Percentiles rank a stretch among this genome's conserved stretches.
Conservation (phyloP, 2,113 vertebrate genomes). For the Okapia johnstoni region DNA sequence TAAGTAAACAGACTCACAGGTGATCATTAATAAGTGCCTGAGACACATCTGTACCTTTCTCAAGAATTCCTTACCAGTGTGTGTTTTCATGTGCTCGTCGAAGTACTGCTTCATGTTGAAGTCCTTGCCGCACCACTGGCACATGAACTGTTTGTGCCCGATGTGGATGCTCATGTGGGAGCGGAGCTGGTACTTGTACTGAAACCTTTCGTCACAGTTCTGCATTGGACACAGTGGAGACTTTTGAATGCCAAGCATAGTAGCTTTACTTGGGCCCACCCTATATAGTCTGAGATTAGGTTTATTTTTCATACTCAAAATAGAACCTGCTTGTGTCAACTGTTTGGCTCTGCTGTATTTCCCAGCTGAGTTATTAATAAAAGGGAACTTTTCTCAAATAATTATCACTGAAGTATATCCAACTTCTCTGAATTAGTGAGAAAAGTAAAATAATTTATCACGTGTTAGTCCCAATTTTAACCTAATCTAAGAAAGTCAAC, state of each 20-base stretch:
- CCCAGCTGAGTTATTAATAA: background rate
- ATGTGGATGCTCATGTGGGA: slow-evolving; percentile 99
- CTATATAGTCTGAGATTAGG: background rate
- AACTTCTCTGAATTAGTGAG: background rate
- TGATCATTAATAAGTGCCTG: background rate
- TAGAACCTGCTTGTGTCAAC: background rate
- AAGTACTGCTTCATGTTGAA: slow-evolving; percentile 99
- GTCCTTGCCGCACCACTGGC: slow-evolving; percentile 99
- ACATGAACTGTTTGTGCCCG: slow-evolving; percentile 99
- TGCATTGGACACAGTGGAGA: slow-evolving; percentile 65
- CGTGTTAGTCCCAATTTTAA: background rate
- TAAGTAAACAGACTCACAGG: background rate
- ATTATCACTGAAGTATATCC: background rate
- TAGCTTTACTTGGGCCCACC: background rate
- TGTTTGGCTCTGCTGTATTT: background rate
- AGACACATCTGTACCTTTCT: background rate
- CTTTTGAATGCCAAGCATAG: background rate
- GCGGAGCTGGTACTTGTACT: slow-evolving; percentile 98
- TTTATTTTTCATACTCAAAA: background rate
- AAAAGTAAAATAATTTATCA: background rate
- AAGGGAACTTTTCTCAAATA: background rate
- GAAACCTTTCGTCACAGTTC: slow-evolving; percentile 95
- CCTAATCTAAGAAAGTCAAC: background rate
- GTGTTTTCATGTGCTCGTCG: slow-evolving; percentile 98
- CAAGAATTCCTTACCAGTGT: slow-evolving; percentile 90